phyloP scores from a whole-genome alignment of 2,888 invertebrate species.

The Leucophenga maculata region DNA sequence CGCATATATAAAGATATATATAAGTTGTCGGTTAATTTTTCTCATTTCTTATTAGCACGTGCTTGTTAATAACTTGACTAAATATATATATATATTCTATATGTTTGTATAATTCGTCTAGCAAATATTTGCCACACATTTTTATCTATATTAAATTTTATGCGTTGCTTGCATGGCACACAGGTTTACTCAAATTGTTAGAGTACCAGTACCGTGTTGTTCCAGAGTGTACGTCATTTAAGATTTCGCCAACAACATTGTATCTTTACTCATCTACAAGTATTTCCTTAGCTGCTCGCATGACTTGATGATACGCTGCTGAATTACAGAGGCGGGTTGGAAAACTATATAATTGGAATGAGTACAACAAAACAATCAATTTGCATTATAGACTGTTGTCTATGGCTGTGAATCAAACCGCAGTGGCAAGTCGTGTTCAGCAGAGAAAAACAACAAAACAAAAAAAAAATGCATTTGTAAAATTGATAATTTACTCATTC shows the following conservation, averaged over 20 bases:
- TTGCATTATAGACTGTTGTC: background rate
- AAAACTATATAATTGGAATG: conserved; percentile 3
- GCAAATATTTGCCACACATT: background rate
- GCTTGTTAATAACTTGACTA: background rate
- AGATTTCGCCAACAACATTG: no score
- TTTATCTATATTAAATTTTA: background rate
- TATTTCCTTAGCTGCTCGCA: no score
- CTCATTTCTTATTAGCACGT: background rate
- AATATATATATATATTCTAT: no score
- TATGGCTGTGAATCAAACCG: conserved; percentile 1
- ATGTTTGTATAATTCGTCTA: background rate
- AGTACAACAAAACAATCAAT: conserved; percentile 6
- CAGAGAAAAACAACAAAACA: background rate
- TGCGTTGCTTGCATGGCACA: background rate
- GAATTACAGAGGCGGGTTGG: background rate
- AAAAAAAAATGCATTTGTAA: conserved; percentile 12
- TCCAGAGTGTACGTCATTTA: no score
- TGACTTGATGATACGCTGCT: background rate
- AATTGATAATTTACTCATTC: conserved; percentile 21
- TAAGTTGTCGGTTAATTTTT: no score
- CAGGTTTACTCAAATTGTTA: background rate
- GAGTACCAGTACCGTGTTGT: background rate
- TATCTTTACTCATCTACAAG: no score
- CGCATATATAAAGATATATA: no score
- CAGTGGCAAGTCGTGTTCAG: background rate